Conservation (phyloP, 2,113 vertebrate genomes). For the Neotoma lepida region DNA sequence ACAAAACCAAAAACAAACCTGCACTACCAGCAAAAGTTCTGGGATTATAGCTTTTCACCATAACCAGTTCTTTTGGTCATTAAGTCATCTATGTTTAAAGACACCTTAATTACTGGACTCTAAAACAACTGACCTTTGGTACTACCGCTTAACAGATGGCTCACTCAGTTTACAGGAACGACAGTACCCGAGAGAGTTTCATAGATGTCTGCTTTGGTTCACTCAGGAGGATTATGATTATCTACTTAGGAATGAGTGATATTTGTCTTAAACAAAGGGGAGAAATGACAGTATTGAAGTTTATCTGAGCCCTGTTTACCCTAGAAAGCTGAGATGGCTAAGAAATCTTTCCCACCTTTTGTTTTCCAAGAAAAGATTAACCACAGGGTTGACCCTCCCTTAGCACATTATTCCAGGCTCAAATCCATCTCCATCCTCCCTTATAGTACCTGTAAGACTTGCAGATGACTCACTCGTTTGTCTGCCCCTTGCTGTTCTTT, state of each 20-base stretch:
- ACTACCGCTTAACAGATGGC: not conserved
- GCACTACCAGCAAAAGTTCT: not conserved
- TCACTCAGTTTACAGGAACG: constrained; percentile 25
- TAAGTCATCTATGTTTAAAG: not conserved
- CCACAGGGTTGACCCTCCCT: not conserved
- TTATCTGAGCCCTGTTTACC: not conserved
- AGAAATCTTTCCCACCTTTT: not conserved
- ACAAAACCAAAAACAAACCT: not conserved
- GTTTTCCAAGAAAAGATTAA: constrained; percentile 33
- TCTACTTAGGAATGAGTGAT: not conserved
- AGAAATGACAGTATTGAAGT: constrained; percentile 7
- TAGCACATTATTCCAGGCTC: not conserved
- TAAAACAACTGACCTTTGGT: constrained; percentile 42
- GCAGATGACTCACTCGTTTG: constrained; percentile 4
- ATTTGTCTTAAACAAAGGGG: constrained; percentile 4
- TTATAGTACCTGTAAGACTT: not conserved
- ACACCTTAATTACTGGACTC: not conserved
- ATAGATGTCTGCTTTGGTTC: not conserved
- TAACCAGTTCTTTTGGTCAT: not conserved
- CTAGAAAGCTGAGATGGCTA: constrained; percentile 37
- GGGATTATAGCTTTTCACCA: not conserved
- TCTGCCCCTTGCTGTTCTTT: constrained; percentile 47
- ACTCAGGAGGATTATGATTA: constrained; percentile 3
- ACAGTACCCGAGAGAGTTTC: constrained; percentile 13
- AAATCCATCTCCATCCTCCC: constrained; percentile 22